Percentiles rank a stretch among this genome's conserved stretches.
phyloP scores from a whole-genome alignment of 1,140 invertebrate species.

The Vanessa atalanta region DNA sequence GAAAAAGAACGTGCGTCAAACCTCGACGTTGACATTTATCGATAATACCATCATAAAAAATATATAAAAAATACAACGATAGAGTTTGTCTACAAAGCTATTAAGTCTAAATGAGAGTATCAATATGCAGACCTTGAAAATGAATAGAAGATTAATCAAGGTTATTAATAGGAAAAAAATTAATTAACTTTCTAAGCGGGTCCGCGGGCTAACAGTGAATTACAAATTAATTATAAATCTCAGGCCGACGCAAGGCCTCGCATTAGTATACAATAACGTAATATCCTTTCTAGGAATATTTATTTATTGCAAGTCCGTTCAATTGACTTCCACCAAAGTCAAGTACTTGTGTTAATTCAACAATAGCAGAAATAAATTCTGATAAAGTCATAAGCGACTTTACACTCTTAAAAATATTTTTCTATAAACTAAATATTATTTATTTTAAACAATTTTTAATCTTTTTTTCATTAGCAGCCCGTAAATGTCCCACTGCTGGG shows the following conservation, averaged over 20 bases:
- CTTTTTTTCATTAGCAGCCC: too few species aligned
- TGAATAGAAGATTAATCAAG: neutral
- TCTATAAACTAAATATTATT: too few species aligned
- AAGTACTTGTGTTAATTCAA: neutral
- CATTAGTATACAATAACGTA: constrained; percentile 8
- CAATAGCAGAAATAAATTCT: neutral
- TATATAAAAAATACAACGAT: too few species aligned
- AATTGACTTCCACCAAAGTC: neutral
- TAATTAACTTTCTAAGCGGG: neutral
- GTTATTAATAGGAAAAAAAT: neutral
- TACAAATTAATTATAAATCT: constrained; percentile 11
- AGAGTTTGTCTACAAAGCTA: too few species aligned
- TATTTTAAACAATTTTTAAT: too few species aligned
- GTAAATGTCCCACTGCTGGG: too few species aligned
- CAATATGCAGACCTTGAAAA: neutral
- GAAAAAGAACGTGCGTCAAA: too few species aligned
- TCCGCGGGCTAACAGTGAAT: neutral
- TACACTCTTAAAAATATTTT: too few species aligned
- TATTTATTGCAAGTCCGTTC: neutral
- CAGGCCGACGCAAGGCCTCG: neutral
- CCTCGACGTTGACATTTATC: too few species aligned
- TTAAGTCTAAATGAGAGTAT: too few species aligned
- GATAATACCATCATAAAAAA: too few species aligned
- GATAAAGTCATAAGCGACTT: too few species aligned
- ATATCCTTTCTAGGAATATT: constrained; percentile 19